phyloP scores from a whole-genome alignment of 2,113 vertebrate species.

The Corynorhinus townsendii region DNA sequence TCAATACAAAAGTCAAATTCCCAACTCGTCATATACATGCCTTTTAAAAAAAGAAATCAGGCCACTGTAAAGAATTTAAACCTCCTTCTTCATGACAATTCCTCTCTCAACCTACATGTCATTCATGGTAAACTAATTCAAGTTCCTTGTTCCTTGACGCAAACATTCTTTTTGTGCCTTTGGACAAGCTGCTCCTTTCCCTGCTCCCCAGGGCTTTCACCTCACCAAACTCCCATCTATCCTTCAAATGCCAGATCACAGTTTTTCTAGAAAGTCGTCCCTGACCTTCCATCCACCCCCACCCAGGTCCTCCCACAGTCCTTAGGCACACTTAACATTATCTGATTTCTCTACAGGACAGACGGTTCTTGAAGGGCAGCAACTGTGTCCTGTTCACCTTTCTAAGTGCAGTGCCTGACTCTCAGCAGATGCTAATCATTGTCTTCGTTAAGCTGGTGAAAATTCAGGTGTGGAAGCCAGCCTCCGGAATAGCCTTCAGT shows the following conservation, averaged over 20 bases:
- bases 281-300: neutral
- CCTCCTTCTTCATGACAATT: neutral
- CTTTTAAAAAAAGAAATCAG: neutral
- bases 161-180: neutral
- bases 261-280: neutral
- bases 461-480: neutral
- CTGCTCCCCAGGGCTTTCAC: neutral
- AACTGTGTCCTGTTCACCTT: neutral
- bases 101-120: neutral
- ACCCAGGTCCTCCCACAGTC: neutral
- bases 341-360: neutral
- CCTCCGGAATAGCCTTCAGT: neutral
- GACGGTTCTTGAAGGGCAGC: neutral
- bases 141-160: neutral
- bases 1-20: neutral
- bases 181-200: neutral
- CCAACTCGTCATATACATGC: neutral
- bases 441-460: neutral
- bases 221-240: neutral
- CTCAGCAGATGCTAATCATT: neutral
- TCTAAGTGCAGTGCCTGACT: neutral
- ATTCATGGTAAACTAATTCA: neutral
- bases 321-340: neutral
- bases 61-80: neutral
- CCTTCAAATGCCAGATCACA: neutral